Evolutionary conservation across 2,888 invertebrate species (phyloP).

Genomic region (Heliconius erato): DNA sequence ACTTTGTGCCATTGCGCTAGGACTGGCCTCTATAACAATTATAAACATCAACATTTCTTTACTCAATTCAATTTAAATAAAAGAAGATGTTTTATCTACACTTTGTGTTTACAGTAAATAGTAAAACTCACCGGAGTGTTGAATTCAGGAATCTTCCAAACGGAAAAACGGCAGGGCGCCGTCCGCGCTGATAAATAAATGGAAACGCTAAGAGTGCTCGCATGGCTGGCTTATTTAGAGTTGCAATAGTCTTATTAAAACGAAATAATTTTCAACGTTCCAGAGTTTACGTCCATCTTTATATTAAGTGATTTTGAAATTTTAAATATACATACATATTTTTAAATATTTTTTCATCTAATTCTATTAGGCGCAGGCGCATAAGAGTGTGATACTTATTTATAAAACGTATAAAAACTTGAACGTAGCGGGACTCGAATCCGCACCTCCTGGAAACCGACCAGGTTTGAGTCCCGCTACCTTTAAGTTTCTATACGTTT

Average conservation of each 20-base stretch:
- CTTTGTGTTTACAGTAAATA: slow-evolving; percentile 20
- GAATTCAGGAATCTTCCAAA: slow-evolving; percentile 42
- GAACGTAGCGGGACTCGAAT: too few relatives aligned
- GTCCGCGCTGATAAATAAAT: slow-evolving; percentile 46
- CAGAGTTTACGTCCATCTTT: neutral
- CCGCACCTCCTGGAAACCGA: too few relatives aligned
- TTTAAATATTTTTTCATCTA: too few relatives aligned
- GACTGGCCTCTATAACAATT: too few relatives aligned
- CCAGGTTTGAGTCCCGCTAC: too few relatives aligned
- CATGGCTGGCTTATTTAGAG: slow-evolving; percentile 35
- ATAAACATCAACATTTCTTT: neutral
- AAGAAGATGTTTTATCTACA: slow-evolving; percentile 14
- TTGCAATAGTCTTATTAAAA: slow-evolving; percentile 14
- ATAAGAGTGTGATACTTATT: too few relatives aligned
- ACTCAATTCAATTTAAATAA: neutral
- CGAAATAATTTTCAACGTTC: neutral
- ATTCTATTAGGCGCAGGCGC: too few relatives aligned
- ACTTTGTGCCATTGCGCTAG: too few relatives aligned
- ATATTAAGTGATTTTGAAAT: neutral
- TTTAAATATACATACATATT: neutral
- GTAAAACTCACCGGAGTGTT: slow-evolving; percentile 35
- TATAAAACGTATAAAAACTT: too few relatives aligned
- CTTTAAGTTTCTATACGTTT: too few relatives aligned
- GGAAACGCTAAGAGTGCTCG: slow-evolving; percentile 36
- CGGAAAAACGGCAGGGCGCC: slow-evolving; percentile 40